phyloP scores from a whole-genome alignment of 2,113 vertebrate species.

The Capricornis sumatraensis region DNA sequence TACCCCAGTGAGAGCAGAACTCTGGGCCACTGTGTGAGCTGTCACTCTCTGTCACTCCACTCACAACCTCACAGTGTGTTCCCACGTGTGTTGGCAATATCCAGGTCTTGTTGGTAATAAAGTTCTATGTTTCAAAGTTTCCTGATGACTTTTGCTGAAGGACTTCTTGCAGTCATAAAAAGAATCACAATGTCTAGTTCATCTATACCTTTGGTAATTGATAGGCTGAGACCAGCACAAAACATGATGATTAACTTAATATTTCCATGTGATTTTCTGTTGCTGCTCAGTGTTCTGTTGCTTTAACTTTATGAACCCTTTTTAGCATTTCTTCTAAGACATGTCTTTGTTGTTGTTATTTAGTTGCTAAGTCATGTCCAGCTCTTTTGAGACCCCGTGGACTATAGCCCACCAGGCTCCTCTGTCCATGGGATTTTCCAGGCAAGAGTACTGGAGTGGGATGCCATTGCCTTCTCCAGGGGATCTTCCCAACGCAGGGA shows the following conservation, averaged over 20 bases:
- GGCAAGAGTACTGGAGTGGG: background rate
- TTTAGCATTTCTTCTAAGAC: background rate
- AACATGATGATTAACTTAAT: background rate
- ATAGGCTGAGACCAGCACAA: background rate
- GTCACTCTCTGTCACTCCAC: background rate
- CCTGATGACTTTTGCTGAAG: background rate
- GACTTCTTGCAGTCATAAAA: background rate
- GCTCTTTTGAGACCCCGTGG: background rate
- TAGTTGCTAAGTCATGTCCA: background rate
- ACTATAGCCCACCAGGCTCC: background rate
- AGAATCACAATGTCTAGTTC: background rate
- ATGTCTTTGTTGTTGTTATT: background rate
- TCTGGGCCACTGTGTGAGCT: background rate
- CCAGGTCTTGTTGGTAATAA: background rate
- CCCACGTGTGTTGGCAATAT: background rate
- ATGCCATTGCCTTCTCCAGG: background rate
- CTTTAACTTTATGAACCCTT: background rate
- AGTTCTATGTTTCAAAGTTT: background rate
- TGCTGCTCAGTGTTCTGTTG: background rate
- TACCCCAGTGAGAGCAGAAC: background rate
- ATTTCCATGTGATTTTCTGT: background rate
- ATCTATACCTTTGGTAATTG: background rate
- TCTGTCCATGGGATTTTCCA: background rate
- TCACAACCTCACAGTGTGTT: background rate
- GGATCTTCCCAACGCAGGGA: background rate